Evolutionary conservation across 1,140 invertebrate species (phyloP).

Genomic region (Neocloeon triangulifer): DNA sequence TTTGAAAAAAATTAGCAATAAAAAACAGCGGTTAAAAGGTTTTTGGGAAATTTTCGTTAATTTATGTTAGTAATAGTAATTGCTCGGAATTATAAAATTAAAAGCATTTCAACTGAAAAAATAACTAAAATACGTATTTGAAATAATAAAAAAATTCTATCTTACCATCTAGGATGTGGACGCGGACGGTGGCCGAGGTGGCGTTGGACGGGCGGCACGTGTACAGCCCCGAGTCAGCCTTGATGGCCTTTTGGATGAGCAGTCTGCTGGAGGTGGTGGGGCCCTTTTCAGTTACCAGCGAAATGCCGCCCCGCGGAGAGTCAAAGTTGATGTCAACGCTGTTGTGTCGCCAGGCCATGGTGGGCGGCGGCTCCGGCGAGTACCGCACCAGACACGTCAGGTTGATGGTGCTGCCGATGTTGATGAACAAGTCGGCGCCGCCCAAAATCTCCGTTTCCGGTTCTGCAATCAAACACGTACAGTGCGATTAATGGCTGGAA

Average conservation of each 20-base stretch:
- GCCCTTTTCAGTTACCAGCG: conserved; percentile 56
- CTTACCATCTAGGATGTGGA: conserved; percentile 67
- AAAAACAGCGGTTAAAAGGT: no score
- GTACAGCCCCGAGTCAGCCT: conserved; percentile 46
- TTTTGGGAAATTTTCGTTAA: no score
- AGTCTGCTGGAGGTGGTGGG: conserved; percentile 52
- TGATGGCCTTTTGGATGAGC: conserved; percentile 51
- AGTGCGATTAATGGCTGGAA: no score
- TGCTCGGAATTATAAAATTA: no score
- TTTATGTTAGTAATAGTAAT: no score
- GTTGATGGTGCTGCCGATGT: conserved; percentile 70
- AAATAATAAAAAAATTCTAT: no score
- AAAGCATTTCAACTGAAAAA: no score
- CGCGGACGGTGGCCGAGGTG: conserved; percentile 42
- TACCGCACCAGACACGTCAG: conserved; percentile 62
- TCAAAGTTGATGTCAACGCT: conserved; percentile 55
- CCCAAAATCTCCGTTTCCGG: conserved; percentile 63
- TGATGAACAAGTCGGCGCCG: conserved; percentile 58
- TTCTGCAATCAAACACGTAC: no score
- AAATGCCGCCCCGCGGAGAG: conserved; percentile 51
- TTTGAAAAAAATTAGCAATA: no score
- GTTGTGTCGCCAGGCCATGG: conserved; percentile 62
- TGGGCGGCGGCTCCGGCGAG: conserved; percentile 53
- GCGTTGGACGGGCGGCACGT: conserved; percentile 61
- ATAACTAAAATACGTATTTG: no score